Base-by-base conservation (phyloP, 2,113 vertebrate species). In the Hyperopisus bebe region DNA sequence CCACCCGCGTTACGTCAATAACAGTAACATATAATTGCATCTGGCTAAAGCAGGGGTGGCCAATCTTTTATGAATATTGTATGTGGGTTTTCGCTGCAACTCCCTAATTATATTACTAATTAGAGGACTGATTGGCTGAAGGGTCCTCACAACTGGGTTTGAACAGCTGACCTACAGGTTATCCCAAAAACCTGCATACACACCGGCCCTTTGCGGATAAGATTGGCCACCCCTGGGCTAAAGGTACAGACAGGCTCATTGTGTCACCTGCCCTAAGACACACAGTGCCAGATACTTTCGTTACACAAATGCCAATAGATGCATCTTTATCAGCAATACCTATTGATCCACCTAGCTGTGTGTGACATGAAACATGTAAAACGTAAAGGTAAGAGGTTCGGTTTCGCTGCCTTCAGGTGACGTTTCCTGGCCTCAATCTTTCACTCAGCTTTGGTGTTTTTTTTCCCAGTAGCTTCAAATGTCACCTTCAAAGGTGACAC, bases 391-490 rank as follows among this genome's bases (percentile, higher is more conserved):
- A 70, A 46, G 39, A 7, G 24, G 15, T 87, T 51, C 3, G 1
- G 24, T 53, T 19, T 55, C 0, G 31, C 86, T 55, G n/a, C 35
- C 51, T 53, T n/a, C 86, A 3, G 17, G 17, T 27, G 50, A 58
- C 6, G 8, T 15, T 58, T 89, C 88, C 77, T 85, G 50, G 39
- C 89, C 77, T 62, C 77, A 84, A 31, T 89, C 50, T 82, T 89
- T 89, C 39, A 62, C 24, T 85, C 24, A 58, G 9, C 35, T 89
- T 17, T 35, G 27, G 74, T 89, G 1, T 8, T 77, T 39, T 39
- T 74, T 77, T 80, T 17, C 42, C 19, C 19, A 8, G 27, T 48
- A 48, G 66, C 62, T 19, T 39, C 50, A 27, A 82, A 89, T 24
- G 74, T 83, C 74, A 89, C 74, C 39, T 82, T 83, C 50, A 62